Base-by-base conservation (phyloP, 2,888 invertebrate species). In the Alitta virens region DNA sequence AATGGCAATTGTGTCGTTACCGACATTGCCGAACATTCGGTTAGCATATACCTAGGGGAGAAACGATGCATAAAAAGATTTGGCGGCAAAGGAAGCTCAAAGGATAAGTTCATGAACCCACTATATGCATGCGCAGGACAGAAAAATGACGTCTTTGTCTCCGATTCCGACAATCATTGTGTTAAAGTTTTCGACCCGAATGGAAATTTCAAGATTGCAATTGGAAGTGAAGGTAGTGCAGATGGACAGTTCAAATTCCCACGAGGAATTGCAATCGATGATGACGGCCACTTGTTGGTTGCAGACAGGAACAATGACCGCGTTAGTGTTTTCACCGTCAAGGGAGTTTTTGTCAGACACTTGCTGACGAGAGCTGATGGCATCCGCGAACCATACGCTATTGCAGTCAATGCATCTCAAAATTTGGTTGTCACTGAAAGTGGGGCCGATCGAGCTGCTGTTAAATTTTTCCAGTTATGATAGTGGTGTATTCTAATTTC, bases 121-220 rank as follows among this genome's bases (percentile, higher is more conserved):
- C 51, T 68, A 2, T 71, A 71, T 54, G 68, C 67, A 9, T 51
- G 64, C 23, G 55, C 66, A 25, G 66, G 66, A 9, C 63, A 55
- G 14, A 56, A 69, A 56, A 69, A 69, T 57, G 67, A 71, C 23
- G 65, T 71, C 52, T 64, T 70, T 51, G 64, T 71, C 18, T 71
- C 70, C 1, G 71, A 71, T 59, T 69, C 68, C 1, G 66, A 71
- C 50, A 71, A 71, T 49, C 70, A 71, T 56, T 66, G 65, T 49
- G 46, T 71, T 23, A 71, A 71, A 56, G 63, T 71, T 21, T 42
- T 64, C 43, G 62, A 65, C 63, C 61, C 58, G 26, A n/a, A 42
- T 3, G 71, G 71, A 5, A 49, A 61, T 9, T 69, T 68, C 53
- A 12, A 63, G 23, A 14, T 56, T 12, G 62, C 62, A 49, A 59